A percentile compares a stretch with the other conserved stretches of the same genome.
Evolutionary conservation across 1,140 invertebrate genomes (phyloP).

Genomic region (Drosophila sp.): DNA sequence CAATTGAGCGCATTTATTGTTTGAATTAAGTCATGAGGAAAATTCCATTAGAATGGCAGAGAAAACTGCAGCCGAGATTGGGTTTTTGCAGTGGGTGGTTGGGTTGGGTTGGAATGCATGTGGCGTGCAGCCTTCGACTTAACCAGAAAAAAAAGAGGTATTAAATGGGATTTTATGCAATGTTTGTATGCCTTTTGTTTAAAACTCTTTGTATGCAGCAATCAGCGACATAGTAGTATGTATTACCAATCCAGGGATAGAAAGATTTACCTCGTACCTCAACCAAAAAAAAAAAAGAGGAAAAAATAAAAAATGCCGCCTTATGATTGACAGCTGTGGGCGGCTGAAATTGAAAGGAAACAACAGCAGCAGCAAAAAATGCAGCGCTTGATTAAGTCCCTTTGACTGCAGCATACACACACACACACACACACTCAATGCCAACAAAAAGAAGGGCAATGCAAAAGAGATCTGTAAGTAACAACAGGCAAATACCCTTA

Average conservation of each 20-base stretch:
- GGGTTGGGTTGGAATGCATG: slow-evolving; percentile 27
- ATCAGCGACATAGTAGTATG: slow-evolving; percentile 50
- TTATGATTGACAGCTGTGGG: slow-evolving; percentile 54
- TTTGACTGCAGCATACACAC: slow-evolving; percentile 10
- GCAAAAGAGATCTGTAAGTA: slow-evolving; percentile 1
- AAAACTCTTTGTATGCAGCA: slow-evolving; percentile 24
- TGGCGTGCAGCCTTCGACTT: slow-evolving; percentile 44
- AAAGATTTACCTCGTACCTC: slow-evolving; percentile 11
- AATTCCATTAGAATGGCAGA: slow-evolving; percentile 77
- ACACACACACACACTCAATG: too few species aligned
- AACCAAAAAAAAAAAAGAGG: slow-evolving; percentile 30
- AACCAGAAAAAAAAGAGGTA: slow-evolving; percentile 33
- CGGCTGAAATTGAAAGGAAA: slow-evolving; percentile 51
- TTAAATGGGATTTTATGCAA: slow-evolving; percentile 74
- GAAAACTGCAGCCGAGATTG: slow-evolving; percentile 62
- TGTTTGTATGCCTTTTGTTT: slow-evolving; percentile 69
- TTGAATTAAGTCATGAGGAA: slow-evolving; percentile 80
- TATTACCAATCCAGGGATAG: slow-evolving; percentile 23
- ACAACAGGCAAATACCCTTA: not conserved
- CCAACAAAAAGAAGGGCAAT: not conserved
- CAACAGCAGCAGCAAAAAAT: slow-evolving; percentile 33
- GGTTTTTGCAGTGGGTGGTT: slow-evolving; percentile 21
- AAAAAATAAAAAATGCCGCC: slow-evolving; percentile 48
- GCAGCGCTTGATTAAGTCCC: slow-evolving; percentile 54
- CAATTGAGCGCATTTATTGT: slow-evolving; percentile 82